Evolutionary conservation across 2,797 vertebrate genomes (phyloP), one percentile per base, ranked within the genome.

Genomic region (Tenualosa ilisha): DNA sequence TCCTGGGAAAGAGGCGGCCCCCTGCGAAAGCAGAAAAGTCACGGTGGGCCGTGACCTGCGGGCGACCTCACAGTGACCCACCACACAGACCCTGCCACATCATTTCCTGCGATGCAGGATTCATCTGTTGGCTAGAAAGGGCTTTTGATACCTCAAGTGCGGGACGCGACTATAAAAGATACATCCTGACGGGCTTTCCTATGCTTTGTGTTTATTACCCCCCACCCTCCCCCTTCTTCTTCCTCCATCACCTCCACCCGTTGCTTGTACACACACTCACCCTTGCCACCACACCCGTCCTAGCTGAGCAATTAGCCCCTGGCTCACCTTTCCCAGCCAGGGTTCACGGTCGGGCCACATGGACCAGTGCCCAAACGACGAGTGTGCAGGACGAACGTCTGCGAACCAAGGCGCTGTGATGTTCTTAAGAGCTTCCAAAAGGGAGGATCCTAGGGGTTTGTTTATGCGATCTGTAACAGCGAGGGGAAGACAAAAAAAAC

Each of bases 111-210:
- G 82, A 91, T 88, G 91, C 93, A 94, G 93, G 93, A 95, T 94
- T 94, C 93, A 93, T 94, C 93, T 94, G 92, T 93, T 91, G 93
- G 85, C 90, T 90, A 90, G 85, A 93, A 93, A 91, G 89, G 89
- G 90, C 85, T 88, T 91, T 87, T 88, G 91, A 94, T 94, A 90
- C 93, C 94, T 94, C 94, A 92, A 95, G 94, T 93, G 93, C 93
- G 92, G 91, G 93, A 92, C 92, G 6, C 91, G 86, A 91, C 92
- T 91, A 92, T 94, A 94, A 94, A 95, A 93, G 92, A 92, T 91
- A 94, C 93, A 94, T 95, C 95, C 95, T 95, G 94, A 93, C 92
- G 90, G 91, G 87, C 91, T 91, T 94, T 93, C 94, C 94, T 94
- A 93, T 94, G 92, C 82, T 61, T 92, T 93, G 92, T 95, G 91